Evolutionary conservation across 2,888 invertebrate species (phyloP), one percentile per base, ranked within the genome.

Genomic region (Geotrupes spiniger): DNA sequence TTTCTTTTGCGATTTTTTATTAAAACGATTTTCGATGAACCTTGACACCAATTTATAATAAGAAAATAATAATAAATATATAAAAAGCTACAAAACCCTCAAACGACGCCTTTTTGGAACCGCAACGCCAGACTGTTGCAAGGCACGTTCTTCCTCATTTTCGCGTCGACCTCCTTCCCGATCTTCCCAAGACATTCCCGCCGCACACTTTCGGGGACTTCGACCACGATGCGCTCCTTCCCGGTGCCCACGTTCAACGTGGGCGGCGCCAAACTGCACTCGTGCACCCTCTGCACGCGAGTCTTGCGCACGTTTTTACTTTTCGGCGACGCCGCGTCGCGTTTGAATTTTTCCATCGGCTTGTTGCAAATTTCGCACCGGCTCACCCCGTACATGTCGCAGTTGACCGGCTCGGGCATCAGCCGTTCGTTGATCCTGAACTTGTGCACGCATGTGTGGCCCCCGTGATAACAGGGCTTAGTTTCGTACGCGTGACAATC

Each of bases 361-460:
- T 78, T 66, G 36, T 74, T 70, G 44, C 81, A 81, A 56, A 78
- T 74, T 1, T 72, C 70, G 55, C 80, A 80, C 16, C 79, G 64
- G 8, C 78, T 74, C 26, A 64, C 72, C 5, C 76, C 73, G 21
- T 72, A 69, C 27, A 71, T 66, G 46, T 79, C 78, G 6, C 68
- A 62, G 33, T 73, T 74, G 8, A 78, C 53, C 0, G 79, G 76
- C 10, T 78, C 76, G 0, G 81, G 80, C 52, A 81, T 78, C 8
- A 81, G 63, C 41, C 82, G 67, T 3, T 81, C 77, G 51, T 83
- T 81, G 9, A 83, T 63, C 58, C 76, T 72, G 52, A 78, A 82
- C 40, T 79, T 75, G 52, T 81, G 79, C 0, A 77, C 65, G 42
- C 81, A 82, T 55, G 72, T 73, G 52, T 80, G 79, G 8, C 74